Evolutionary conservation across 2,888 invertebrate genomes (phyloP).

Genomic region (Agrotis clavis): DNA sequence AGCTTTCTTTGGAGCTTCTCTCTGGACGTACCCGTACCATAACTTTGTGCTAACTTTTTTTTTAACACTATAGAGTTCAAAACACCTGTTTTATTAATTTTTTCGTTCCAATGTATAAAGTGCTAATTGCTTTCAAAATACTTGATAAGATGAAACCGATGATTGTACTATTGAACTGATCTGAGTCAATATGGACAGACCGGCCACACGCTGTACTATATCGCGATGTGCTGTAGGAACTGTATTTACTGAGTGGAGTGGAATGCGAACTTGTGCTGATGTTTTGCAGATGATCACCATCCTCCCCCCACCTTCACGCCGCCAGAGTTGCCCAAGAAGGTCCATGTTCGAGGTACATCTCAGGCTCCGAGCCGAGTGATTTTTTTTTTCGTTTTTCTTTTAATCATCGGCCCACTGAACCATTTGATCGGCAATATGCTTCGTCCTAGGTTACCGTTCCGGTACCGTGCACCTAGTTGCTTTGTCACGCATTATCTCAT

Average conservation of each 20-base stretch:
- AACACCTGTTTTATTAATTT: conserved; percentile 31
- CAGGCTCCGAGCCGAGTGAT: conserved; percentile 88
- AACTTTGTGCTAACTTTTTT: conserved; percentile 47
- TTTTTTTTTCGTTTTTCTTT: conserved; percentile 81
- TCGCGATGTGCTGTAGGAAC: conserved; percentile 84
- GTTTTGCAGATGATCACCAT: conserved; percentile 99
- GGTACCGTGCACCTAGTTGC: conserved; percentile 89
- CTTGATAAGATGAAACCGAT: conserved; percentile 67
- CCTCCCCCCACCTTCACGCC: conserved; percentile 99
- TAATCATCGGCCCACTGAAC: conserved; percentile 86
- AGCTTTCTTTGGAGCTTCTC: conserved; percentile 58
- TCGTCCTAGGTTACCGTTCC: conserved; percentile 83
- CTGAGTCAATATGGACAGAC: conserved; percentile 68
- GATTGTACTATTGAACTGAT: conserved; percentile 54
- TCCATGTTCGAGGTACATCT: conserved; percentile 98
- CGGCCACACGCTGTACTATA: conserved; percentile 81
- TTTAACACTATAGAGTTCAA: conserved; percentile 42
- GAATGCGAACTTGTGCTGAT: conserved; percentile 93
- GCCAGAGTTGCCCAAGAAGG: conserved; percentile 99
- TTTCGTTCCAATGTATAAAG: conserved; percentile 45
- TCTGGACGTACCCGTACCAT: conserved; percentile 44
- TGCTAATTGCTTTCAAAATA: conserved; percentile 58
- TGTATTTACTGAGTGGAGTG: conserved; percentile 88
- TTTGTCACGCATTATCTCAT: conserved; percentile 89
- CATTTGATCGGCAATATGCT: conserved; percentile 86